Evolutionary conservation across 2,888 invertebrate genomes (phyloP).

Genomic region (Entomobrya proxima): DNA sequence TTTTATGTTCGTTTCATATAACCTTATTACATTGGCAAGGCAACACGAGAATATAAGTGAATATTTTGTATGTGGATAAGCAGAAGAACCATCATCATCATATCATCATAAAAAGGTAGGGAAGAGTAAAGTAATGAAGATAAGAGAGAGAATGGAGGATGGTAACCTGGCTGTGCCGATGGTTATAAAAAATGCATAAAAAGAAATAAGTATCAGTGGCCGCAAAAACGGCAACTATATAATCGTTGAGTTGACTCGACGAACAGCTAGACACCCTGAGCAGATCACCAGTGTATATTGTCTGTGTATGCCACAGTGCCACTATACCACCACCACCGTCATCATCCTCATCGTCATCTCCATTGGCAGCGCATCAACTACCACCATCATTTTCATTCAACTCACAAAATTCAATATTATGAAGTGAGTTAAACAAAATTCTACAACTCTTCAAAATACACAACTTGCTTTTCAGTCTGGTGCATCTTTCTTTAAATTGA

Average conservation of each 20-base stretch:
- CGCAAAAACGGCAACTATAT: slow-evolving; percentile 34
- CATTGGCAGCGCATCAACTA: neutral
- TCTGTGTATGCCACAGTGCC: neutral
- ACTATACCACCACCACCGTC: neutral
- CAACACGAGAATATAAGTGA: too few relatives aligned
- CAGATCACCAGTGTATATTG: neutral
- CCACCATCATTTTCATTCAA: slow-evolving; percentile 11
- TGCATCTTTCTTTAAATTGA: slow-evolving; percentile 21
- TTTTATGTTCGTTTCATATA: too few relatives aligned
- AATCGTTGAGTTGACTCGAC: neutral
- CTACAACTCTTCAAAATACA: neutral
- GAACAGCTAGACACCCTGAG: neutral
- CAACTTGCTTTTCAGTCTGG: neutral
- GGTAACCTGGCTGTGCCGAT: slow-evolving; percentile 31
- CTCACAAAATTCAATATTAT: neutral
- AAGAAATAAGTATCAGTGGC: slow-evolving; percentile 65
- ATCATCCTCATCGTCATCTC: slow-evolving; percentile 8
- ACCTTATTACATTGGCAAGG: too few relatives aligned
- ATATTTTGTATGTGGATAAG: too few relatives aligned
- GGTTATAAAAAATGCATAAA: slow-evolving; percentile 53
- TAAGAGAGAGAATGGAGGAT: neutral
- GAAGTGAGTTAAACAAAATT: neutral
- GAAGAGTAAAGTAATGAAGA: neutral
- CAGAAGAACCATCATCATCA: too few relatives aligned
- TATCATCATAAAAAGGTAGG: neutral